These are phyloP conservation scores for Ophonus ardosiacus DNA, from an alignment of 2,888 invertebrate species.

Conservation along the genomic window DNA sequence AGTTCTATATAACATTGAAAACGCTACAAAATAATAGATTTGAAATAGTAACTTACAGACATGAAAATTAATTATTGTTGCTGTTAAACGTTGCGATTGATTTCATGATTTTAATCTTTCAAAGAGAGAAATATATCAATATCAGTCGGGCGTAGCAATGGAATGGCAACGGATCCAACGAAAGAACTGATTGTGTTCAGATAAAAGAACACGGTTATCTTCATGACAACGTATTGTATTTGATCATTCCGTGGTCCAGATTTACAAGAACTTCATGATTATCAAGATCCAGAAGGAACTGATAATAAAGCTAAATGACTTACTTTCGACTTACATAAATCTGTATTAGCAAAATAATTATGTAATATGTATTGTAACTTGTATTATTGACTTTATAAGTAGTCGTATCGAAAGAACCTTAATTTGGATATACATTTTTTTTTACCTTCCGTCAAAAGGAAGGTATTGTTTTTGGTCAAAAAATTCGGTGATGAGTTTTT, in stretches of 20 bases:
- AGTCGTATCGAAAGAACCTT: too few species aligned
- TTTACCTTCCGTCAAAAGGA: too few species aligned
- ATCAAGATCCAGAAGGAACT: too few species aligned
- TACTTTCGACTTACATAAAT: too few species aligned
- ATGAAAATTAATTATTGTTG: conserved; percentile 54
- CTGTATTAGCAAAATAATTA: too few species aligned
- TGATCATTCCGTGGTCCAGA: background rate
- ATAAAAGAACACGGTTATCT: conserved; percentile 47
- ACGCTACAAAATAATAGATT: conserved; percentile 32
- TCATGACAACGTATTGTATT: conserved; percentile 41
- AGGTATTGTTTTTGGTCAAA: too few species aligned
- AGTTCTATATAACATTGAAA: background rate
- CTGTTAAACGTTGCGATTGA: conserved; percentile 50
- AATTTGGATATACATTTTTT: too few species aligned
- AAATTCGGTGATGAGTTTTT: too few species aligned
- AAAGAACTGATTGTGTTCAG: conserved; percentile 51
- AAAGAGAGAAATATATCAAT: conserved; percentile 41
- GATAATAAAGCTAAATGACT: too few species aligned
- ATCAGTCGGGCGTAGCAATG: conserved; percentile 45
- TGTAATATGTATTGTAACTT: too few species aligned
- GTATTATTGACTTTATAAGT: too few species aligned
- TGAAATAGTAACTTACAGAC: conserved; percentile 33
- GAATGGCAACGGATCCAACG: conserved; percentile 25
- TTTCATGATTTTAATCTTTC: conserved; percentile 50
- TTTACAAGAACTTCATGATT: too few species aligned